phyloP scores from a whole-genome alignment of 2,113 vertebrate species.

The Petroica traversi region DNA sequence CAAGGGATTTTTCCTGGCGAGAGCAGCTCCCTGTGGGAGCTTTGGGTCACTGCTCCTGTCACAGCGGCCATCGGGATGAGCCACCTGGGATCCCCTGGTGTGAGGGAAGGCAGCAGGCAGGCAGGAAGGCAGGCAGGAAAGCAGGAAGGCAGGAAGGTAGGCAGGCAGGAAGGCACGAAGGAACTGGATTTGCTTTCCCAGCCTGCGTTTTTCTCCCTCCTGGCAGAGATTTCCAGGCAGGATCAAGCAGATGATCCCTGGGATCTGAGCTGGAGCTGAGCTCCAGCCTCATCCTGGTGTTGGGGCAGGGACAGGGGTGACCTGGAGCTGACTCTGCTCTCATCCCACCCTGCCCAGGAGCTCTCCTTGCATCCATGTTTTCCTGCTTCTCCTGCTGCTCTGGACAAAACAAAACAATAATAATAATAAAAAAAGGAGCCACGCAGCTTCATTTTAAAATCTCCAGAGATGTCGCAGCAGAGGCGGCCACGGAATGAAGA shows the following conservation, averaged over 20 bases:
- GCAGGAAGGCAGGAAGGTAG: too few relatives aligned
- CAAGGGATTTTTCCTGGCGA: not conserved
- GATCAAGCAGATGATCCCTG: not conserved
- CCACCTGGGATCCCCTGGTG: fast-evolving
- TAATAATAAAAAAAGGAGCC: not conserved
- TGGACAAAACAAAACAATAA: not conserved
- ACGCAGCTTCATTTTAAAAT: not conserved
- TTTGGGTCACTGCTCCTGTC: fast-evolving
- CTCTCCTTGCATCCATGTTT: not conserved
- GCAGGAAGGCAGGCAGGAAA: too few relatives aligned
- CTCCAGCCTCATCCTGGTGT: fast-evolving
- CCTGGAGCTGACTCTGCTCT: not conserved
- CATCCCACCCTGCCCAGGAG: not conserved
- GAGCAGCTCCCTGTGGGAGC: not conserved
- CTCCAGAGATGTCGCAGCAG: not conserved
- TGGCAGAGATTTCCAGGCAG: not conserved
- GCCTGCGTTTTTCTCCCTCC: not conserved
- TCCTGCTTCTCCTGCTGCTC: not conserved
- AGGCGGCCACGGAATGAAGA: not conserved
- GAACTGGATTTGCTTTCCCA: not conserved
- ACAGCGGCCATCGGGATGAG: fast-evolving
- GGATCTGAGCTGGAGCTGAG: not conserved
- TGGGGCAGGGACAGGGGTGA: not conserved
- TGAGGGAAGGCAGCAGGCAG: not conserved
- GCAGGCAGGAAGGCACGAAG: too few relatives aligned